Evolutionary conservation across 2,797 vertebrate genomes (phyloP).

Genomic region (Fringilla coelebs): DNA sequence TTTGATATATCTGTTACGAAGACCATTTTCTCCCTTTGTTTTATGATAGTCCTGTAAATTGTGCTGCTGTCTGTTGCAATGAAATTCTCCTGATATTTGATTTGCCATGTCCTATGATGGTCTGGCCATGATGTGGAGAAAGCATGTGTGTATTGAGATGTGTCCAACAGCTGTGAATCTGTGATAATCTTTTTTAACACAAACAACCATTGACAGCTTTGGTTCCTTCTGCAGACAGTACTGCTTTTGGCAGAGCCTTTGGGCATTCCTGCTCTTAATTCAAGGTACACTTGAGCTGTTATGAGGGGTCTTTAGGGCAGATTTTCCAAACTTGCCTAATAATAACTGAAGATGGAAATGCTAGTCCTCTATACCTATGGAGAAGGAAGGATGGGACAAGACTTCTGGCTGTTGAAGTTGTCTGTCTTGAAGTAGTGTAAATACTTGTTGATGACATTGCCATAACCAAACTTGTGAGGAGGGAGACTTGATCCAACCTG

Average conservation of each 20-base stretch:
- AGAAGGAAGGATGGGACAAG: background rate
- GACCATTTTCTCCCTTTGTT: background rate
- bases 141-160: background rate
- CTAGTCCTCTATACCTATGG: background rate
- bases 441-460: background rate
- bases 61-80: background rate
- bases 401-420: background rate
- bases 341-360: background rate
- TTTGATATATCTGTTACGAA: background rate
- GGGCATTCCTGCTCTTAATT: background rate
- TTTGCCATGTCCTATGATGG: background rate
- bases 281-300: background rate
- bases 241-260: background rate
- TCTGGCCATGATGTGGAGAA: background rate
- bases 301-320: background rate
- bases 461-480: background rate
- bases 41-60: background rate
- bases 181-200: background rate
- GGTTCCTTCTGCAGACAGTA: background rate
- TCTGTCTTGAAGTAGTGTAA: background rate
- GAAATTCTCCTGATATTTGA: background rate
- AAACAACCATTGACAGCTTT: background rate
- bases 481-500: background rate
- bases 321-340: background rate
- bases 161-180: background rate